These are phyloP conservation scores for Apteryx mantelli DNA, from an alignment of 2,113 vertebrate genomes.

Conservation along the genomic window DNA sequence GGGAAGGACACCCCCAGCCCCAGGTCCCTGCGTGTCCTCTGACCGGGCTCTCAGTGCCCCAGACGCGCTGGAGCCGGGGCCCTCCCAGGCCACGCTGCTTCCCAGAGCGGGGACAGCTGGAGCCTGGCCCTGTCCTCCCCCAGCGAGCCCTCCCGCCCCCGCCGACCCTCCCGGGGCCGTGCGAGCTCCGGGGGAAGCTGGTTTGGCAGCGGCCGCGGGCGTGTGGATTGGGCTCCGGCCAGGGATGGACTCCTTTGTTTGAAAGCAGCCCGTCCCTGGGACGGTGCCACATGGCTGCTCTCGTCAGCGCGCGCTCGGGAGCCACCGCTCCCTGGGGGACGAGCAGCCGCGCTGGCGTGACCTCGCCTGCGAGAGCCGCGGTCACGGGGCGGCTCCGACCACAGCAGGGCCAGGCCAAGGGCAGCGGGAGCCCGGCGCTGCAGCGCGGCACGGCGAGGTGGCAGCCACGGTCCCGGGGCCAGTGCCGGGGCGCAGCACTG, in stretches of 20 bases:
- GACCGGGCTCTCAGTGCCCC: background rate
- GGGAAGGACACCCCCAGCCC: too few species aligned
- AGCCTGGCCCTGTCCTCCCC: background rate
- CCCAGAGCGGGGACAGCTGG: background rate
- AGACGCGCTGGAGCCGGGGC: rapidly evolving
- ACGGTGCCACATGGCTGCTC: background rate
- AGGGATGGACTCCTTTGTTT: background rate
- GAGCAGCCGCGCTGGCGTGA: background rate
- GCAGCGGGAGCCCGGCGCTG: background rate
- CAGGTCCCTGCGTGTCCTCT: background rate
- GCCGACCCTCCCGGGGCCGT: background rate
- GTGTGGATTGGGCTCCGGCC: background rate
- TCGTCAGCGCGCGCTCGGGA: background rate
- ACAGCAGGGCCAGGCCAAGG: background rate
- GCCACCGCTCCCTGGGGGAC: background rate
- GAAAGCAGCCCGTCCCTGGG: background rate
- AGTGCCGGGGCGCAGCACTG: too few species aligned
- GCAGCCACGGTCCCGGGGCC: too few species aligned
- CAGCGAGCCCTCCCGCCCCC: background rate
- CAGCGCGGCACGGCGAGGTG: rapidly evolving
- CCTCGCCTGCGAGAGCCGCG: background rate
- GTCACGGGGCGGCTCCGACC: background rate
- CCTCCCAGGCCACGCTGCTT: rapidly evolving
- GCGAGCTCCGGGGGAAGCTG: background rate
- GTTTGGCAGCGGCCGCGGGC: background rate